Evolutionary conservation across 2,888 invertebrate genomes (phyloP), one percentile per base, ranked within the genome.

Genomic region (Anorthoa munda): DNA sequence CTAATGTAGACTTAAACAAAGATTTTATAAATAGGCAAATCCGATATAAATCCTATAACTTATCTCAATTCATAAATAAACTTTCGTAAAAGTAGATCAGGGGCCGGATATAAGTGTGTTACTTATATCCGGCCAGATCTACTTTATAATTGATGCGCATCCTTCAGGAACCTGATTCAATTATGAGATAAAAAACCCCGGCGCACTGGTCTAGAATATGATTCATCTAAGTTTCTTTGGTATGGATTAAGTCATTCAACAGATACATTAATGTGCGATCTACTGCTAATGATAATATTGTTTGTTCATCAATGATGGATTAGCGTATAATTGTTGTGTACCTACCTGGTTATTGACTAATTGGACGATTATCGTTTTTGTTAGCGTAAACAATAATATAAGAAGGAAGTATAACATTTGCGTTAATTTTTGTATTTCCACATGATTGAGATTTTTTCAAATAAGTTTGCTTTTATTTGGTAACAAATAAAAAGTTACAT

Each of bases 121-220:
- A 65, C 53, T 48, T 76, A 53, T 76, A 79, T 80, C 72, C 61
- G 61, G 88, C 72, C 77, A 78, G 72, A 53, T 77, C 72, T 69
- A 88, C 85, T 87, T 79, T 89, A 79, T 72, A 88, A 17, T 66
- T 23, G 58, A 60, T 81, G 67, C 51, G 45, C 78, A 78, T 81
- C 81, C 78, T 78, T 81, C 71, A 75, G 59, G 31, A 76, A 76
- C 65, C 72, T 63, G 82, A 82, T 82, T 76, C 64, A 79, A 79
- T 82, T 79, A 76, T 72, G 53, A 72, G 82, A 76, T 82, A 79
- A 79, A 79, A 70, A 79, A 67, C 50, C 18, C 68, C 67, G 55
- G 63, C 55, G 64, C 69, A 45, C 48, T 50, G 12, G 51, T 55
- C 61, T 68, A 61, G 72, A 59, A 21, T 58, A 60, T 69, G 77